Conservation (phyloP, 2,888 invertebrate species). For the Hypomecis punctinalis region DNA sequence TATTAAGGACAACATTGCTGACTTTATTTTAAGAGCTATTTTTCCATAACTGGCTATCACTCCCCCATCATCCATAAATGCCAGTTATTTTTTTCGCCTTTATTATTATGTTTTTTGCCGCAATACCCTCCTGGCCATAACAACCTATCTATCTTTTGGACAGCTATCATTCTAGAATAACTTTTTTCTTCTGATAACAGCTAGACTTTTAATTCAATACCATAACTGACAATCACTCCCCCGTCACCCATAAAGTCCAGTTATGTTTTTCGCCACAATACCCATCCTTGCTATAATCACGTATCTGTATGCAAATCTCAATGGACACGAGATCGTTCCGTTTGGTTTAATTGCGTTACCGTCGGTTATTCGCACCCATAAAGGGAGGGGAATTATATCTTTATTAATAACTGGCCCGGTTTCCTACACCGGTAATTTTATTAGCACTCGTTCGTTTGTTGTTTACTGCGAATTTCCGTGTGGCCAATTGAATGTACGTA, state of each 20-base stretch:
- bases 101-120: too few relatives aligned
- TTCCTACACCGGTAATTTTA: slow-evolving; percentile 59
- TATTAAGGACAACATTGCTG: too few relatives aligned
- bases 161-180: too few relatives aligned
- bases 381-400: slow-evolving; percentile 69
- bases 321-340: slow-evolving; percentile 66
- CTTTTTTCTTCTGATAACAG: too few relatives aligned
- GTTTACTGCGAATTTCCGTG: slow-evolving; percentile 41
- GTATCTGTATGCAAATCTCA: slow-evolving; percentile 80
- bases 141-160: too few relatives aligned
- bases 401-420: slow-evolving; percentile 62
- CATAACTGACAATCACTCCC: slow-evolving; percentile 16
- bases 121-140: too few relatives aligned
- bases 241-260: slow-evolving; percentile 19
- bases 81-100: too few relatives aligned
- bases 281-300: slow-evolving; percentile 69
- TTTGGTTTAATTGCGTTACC: slow-evolving; percentile 73
- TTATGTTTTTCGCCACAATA: slow-evolving; percentile 42
- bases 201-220: background rate
- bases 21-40: too few relatives aligned
- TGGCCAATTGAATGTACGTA: background rate
- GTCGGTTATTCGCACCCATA: slow-evolving; percentile 66
- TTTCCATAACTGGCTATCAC: too few relatives aligned
- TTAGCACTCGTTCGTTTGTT: slow-evolving; percentile 48
- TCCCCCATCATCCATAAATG: too few relatives aligned